A percentile compares a stretch with the other conserved stretches of the same genome.
phyloP scores from a whole-genome alignment of 2,888 invertebrate genomes.

The Synanthedon myopaeformis region DNA sequence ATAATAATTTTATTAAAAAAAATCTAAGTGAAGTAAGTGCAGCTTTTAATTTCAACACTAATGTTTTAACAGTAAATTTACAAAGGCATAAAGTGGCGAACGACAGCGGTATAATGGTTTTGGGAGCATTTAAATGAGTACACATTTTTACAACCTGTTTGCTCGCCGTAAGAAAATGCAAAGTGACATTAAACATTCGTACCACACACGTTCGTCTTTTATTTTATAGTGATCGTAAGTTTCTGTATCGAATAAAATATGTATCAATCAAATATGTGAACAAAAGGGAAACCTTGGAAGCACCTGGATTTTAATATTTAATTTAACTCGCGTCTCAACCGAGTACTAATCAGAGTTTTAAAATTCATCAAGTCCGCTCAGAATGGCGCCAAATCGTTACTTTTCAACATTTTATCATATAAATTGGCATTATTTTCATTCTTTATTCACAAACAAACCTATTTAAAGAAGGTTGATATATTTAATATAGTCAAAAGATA shows the following conservation, averaged over 20 bases:
- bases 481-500: too few species aligned
- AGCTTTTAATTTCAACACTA: too few species aligned
- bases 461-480: too few species aligned
- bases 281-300: slow-evolving; percentile 39
- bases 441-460: too few species aligned
- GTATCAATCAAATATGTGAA: slow-evolving; percentile 39
- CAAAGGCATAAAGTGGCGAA: too few species aligned
- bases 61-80: too few species aligned
- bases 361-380: slow-evolving; percentile 29
- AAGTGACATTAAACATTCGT: not conserved
- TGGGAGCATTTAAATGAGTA: too few species aligned
- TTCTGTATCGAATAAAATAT: slow-evolving; percentile 27
- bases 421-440: too few species aligned
- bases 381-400: slow-evolving; percentile 4
- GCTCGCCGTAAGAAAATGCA: not conserved
- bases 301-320: slow-evolving; percentile 31
- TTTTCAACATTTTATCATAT: too few species aligned
- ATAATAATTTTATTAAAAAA: too few species aligned
- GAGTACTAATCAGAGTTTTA: slow-evolving; percentile 40
- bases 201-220: not conserved
- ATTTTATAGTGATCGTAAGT: slow-evolving; percentile 6
- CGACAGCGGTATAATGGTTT: too few species aligned
- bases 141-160: not conserved
- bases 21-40: too few species aligned
- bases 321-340: slow-evolving; percentile 31